Conservation (phyloP, 2,113 vertebrate genomes). For the Bos indicus region DNA sequence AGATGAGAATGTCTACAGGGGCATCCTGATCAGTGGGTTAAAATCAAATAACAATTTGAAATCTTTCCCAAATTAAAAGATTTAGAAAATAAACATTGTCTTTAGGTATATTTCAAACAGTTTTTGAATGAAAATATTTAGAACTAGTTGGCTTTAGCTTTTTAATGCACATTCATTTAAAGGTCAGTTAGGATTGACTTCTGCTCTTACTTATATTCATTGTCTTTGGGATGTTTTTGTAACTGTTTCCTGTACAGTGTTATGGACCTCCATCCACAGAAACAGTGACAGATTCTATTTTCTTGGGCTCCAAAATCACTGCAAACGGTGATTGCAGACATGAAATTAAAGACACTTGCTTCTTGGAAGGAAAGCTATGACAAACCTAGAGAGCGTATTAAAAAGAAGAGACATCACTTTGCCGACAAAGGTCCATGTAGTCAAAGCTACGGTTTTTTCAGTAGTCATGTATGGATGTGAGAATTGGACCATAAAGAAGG, state of each 20-base stretch:
- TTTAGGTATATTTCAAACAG: slow-evolving; percentile 17
- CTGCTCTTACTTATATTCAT: not conserved
- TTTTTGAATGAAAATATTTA: slow-evolving; percentile 24
- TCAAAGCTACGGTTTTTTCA: not conserved
- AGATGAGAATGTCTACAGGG: not conserved
- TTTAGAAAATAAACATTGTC: slow-evolving; percentile 33
- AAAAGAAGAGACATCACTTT: not conserved
- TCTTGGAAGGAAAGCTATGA: not conserved
- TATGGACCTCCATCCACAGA: not conserved
- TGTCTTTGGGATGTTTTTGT: not conserved
- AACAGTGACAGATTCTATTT: not conserved
- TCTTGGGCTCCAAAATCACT: not conserved
- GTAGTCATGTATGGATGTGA: not conserved
- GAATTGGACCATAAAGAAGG: not conserved
- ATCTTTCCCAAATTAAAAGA: slow-evolving; percentile 21
- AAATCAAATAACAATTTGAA: slow-evolving; percentile 24
- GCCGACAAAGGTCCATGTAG: not conserved
- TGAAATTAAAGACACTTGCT: not conserved
- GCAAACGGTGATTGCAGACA: not conserved
- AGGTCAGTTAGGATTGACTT: not conserved
- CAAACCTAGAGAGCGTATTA: not conserved
- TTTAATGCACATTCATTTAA: not conserved
- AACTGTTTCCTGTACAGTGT: not conserved
- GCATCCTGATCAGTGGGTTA: not conserved
- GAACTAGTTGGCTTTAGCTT: not conserved